Evolutionary conservation across 2,888 invertebrate species (phyloP), one percentile per base, ranked within the genome.

Genomic region (Halictus ligatus): DNA sequence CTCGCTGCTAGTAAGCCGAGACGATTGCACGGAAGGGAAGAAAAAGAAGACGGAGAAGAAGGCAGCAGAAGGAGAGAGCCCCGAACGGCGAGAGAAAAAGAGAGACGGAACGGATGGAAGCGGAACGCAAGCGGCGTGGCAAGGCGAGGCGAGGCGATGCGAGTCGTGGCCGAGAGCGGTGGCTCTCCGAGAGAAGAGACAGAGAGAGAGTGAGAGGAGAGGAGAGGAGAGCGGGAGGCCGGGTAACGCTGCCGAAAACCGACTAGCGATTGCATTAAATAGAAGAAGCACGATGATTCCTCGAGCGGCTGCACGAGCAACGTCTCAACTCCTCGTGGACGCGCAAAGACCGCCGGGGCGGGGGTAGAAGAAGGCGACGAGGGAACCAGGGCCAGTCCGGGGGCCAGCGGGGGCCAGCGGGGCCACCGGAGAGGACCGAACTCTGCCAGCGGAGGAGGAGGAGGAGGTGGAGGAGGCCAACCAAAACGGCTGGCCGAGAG

Each of bases 251-350:
- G 92, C 93, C 93, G 92, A 94, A 94, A 94, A 94, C 92, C 92
- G 93, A 94, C 94, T 94, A 94, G 94, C 93, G 93, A 94, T 94
- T 94, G 94, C 92, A 94, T 94, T 93, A 93, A 93, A 94, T 94
- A 94, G 94, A 91, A 91, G 91, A 90, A 84, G 91, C 87, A 82
- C 88, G 91, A 91, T 87, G 92, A 86, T 89, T 90, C 81, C 82
- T 88, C 78, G 73, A 79, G 88, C 88, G 81, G 88, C 81, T 82
- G 88, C 84, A 84, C 78, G 88, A 79, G 88, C 80, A 89, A 89
- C 87, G 89, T 86, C 90, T 84, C 84, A 81, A 81, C 79, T 72
- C 54, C 72, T 79, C 79, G 89, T 60, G 80, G 83, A 83, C 76
- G 83, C 69, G 72, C 64, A 80, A 60, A 40, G 86, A 74, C 86